Conservation (phyloP, 2,888 invertebrate genomes). For the Drosophila differens region DNA sequence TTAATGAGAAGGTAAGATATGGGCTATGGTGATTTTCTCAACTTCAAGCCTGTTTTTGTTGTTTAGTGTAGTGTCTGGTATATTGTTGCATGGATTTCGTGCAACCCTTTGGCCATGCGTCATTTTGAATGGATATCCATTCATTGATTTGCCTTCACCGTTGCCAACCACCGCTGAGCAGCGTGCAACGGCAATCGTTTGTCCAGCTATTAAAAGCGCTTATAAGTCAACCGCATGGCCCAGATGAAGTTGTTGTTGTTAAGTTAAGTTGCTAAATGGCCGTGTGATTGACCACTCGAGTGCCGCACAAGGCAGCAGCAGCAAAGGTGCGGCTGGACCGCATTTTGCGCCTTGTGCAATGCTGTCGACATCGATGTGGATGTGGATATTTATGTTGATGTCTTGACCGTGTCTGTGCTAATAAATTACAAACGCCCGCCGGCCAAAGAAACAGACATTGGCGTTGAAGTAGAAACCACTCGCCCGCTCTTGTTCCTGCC, state of each 20-base stretch:
- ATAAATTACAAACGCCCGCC: conserved; percentile 46
- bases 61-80: conserved; percentile 30
- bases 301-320: conserved; percentile 25
- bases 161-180: conserved; percentile 54
- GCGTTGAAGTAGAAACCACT: conserved; percentile 7
- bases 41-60: neutral
- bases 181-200: conserved; percentile 25
- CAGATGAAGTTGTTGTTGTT: conserved; percentile 27
- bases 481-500: neutral
- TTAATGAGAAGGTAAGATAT: neutral
- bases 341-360: conserved; percentile 58
- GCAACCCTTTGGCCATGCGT: conserved; percentile 42
- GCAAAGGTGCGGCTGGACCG: conserved; percentile 67
- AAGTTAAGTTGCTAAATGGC: conserved; percentile 52
- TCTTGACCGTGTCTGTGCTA: conserved; percentile 51
- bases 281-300: conserved; percentile 66
- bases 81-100: conserved; percentile 22
- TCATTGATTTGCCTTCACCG: conserved; percentile 70
- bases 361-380: conserved; percentile 46
- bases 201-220: conserved; percentile 58
- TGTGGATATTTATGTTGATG: conserved; percentile 39
- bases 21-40: neutral
- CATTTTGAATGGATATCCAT: conserved; percentile 60
- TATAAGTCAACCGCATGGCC: conserved; percentile 47
- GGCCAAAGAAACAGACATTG: conserved; percentile 13